phyloP scores from a whole-genome alignment of 2,113 vertebrate genomes.

The Talpa occidentalis region DNA sequence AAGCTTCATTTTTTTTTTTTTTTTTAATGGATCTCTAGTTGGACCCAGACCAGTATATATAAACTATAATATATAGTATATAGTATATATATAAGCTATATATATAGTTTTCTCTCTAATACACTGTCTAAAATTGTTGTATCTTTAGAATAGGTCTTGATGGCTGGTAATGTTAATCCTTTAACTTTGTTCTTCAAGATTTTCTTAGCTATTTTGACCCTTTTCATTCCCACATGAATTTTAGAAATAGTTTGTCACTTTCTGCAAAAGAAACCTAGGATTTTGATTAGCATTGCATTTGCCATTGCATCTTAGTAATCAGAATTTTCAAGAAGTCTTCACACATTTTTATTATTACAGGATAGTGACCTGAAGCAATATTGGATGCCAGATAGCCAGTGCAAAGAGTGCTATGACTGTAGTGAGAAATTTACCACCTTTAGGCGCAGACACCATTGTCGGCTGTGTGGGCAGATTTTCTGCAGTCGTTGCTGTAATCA shows the following conservation, averaged over 20 bases:
- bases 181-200: background rate
- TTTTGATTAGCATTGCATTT: background rate
- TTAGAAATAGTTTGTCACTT: conserved; percentile 28
- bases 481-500: conserved; percentile 99
- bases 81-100: no score
- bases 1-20: background rate
- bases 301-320: background rate
- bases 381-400: conserved; percentile 99
- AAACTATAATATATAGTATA: no score
- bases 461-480: conserved; percentile 98
- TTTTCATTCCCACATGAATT: conserved; percentile 28
- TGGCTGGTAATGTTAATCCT: background rate
- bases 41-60: background rate
- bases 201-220: conserved; percentile 22
- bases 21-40: background rate
- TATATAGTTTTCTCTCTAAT: no score
- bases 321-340: background rate
- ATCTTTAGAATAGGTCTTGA: conserved; percentile 16
- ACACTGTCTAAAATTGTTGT: background rate
- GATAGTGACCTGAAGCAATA: conserved; percentile 99
- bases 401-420: conserved; percentile 99
- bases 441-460: conserved; percentile 96
- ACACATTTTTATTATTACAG: conserved; percentile 80
- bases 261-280: conserved; percentile 8
- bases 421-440: conserved; percentile 99